Base-by-base conservation (phyloP, 2,888 invertebrate genomes). In the Phragmatobia fuliginosa region DNA sequence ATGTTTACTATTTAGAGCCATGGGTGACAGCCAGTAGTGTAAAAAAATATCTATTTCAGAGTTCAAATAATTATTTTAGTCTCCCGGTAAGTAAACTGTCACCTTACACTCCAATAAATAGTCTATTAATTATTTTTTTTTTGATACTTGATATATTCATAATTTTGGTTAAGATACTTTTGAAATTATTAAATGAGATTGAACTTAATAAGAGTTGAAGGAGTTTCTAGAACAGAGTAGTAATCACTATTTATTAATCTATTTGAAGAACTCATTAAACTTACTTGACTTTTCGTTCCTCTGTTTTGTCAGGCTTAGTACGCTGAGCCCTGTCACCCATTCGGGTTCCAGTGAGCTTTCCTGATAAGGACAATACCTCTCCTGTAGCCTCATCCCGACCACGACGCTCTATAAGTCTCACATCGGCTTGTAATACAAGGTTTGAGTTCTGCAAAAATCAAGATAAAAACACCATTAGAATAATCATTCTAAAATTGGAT, bases 341-440 rank as follows among this genome's bases (percentile, higher is more conserved):
- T 76, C 97, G 96, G 0, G 98, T 98, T 0, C 98, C 98, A 2
- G 96, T 96, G 59, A 99, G 95, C 90, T 99, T 99, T 8, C 99
- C 99, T 61, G 98, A 97, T 82, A 99, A 96, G 70, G 99, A 98
- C 92, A 99, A 96, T 79, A 99, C 99, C 94, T 99, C 99, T 32
- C 99, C 99, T 0, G 99, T 99, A 0, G 99, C 99, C 94, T 99
- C 99, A 99, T 99, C 99, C 83, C 99, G 96, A 67, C 99, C 98
- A 75, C 99, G 96, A 79, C 99, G 96, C 91, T 99, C 99, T 76
- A 99, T 99, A 45, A 99, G 96, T 63, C 99, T 97, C 52, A 99
- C 98, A 96, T 99, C 99, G 70, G 99, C 99, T 98, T 99, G 99
- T 84, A 99, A 96, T 63, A 99, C 99, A 94, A 99, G 97, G 96